Evolutionary conservation across 2,797 vertebrate species (phyloP), one percentile per base, ranked within the genome.

Genomic region (Caiman crocodilus): DNA sequence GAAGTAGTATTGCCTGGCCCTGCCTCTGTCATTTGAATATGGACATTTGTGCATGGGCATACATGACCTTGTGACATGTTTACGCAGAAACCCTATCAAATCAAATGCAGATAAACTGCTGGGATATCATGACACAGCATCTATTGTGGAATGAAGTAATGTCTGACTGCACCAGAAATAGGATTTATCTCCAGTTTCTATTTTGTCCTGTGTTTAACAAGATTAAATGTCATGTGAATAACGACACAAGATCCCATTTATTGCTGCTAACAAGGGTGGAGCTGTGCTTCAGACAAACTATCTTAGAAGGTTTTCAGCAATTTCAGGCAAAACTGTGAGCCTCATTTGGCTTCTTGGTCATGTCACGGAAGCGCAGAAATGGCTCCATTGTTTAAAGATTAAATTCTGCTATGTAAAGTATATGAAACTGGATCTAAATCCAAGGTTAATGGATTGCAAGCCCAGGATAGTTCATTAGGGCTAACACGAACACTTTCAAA

Each of bases 211-310:
- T 50, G 20, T 77, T 28, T 88, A 79, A 61, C 71, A 0, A 5
- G 82, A 14, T 90, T 55, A 64, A 25, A 20, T 79, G 21, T 50
- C 83, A 57, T 42, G 6, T 12, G 76, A 92, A 26, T 64, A n/a
- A 74, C 42, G 35, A 5, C 55, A 80, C 71, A 64, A 57, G 61
- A 65, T 88, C 17, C 81, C 61, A 2, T 83, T 94, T 84, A 30
- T 94, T 67, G 69, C 13, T 32, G 17, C 67, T 79, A 58, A 87
- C 35, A 64, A 85, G 87, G 89, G 69, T 57, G 55, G 63, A 80
- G 30, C 63, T 91, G 75, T 95, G 84, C 82, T 92, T 85, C 61
- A 73, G 92, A 35, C 86, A 84, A 65, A 76, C 84, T 82, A 6
- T 78, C 80, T 87, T 75, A 78, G 76, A 89, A 76, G 64, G 91